Percentiles rank a stretch among this genome's conserved stretches.
Conservation (phyloP, 2,797 vertebrate genomes). For the Meda fulgida region DNA sequence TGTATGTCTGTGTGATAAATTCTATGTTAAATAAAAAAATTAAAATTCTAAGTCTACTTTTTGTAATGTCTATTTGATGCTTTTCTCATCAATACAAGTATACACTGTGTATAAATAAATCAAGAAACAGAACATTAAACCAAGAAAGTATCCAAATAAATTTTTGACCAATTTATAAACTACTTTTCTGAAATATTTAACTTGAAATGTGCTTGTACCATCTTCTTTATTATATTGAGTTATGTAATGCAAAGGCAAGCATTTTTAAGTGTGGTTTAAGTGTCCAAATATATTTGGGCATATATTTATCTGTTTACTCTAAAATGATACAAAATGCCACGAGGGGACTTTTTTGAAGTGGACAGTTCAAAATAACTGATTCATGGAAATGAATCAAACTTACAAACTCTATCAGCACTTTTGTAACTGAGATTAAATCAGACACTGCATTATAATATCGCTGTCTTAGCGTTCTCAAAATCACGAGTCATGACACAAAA, state of each 20-base stretch:
- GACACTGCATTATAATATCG: slow-evolving; percentile 19
- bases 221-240: neutral
- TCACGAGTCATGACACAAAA: slow-evolving; percentile 25
- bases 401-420: slow-evolving; percentile 23
- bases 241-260: neutral
- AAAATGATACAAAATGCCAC: neutral
- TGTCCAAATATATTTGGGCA: neutral
- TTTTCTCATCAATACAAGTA: neutral
- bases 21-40: too few species aligned
- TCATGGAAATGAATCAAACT: slow-evolving; percentile 19
- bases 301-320: neutral
- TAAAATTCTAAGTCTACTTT: too few species aligned
- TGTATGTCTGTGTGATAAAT: too few species aligned
- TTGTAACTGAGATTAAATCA: slow-evolving; percentile 17
- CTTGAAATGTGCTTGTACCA: neutral
- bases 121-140: neutral
- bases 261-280: neutral
- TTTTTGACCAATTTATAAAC: neutral
- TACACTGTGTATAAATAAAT: neutral
- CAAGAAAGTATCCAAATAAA: neutral
- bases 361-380: slow-evolving; percentile 1
- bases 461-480: slow-evolving; percentile 3
- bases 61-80: too few species aligned
- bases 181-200: neutral
- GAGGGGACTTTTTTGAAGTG: neutral